These are phyloP conservation scores for Pituophis catenifer DNA, from an alignment of 2,113 vertebrate species.

Conservation along the genomic window DNA sequence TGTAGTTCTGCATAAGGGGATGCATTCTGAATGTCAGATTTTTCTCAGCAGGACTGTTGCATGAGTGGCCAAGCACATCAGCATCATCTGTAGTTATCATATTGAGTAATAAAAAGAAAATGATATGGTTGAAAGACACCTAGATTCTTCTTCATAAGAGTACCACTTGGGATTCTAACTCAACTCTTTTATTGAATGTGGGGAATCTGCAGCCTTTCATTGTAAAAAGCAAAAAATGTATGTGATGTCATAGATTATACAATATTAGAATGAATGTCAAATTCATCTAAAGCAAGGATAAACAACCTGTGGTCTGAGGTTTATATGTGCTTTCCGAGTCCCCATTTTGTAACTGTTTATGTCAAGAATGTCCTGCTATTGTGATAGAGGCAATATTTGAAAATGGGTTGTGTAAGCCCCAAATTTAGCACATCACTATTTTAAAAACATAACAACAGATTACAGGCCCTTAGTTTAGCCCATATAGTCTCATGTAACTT, in stretches of 20 bases:
- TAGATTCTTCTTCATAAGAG: background rate
- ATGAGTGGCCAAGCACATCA: background rate
- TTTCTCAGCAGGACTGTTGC: background rate
- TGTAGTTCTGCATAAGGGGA: background rate
- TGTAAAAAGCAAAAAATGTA: background rate
- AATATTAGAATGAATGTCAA: background rate
- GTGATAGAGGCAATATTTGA: background rate
- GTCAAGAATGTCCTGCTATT: background rate
- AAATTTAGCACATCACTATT: background rate
- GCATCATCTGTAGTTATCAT: background rate
- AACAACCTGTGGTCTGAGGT: background rate
- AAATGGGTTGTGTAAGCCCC: background rate
- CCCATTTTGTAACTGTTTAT: background rate
- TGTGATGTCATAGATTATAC: background rate
- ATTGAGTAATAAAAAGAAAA: background rate
- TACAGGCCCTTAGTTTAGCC: background rate
- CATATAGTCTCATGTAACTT: background rate
- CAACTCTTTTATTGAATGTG: background rate
- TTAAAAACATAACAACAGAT: background rate
- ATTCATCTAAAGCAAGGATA: background rate
- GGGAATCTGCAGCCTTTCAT: background rate
- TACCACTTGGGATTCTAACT: background rate
- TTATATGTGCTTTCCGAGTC: background rate
- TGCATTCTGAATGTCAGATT: background rate
- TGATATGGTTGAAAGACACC: background rate